Evolutionary conservation across 53 echinoderm and acorn worm genomes (phyloP), one percentile per base, ranked within the genome.

Genomic region (Patiria pectinifera): DNA sequence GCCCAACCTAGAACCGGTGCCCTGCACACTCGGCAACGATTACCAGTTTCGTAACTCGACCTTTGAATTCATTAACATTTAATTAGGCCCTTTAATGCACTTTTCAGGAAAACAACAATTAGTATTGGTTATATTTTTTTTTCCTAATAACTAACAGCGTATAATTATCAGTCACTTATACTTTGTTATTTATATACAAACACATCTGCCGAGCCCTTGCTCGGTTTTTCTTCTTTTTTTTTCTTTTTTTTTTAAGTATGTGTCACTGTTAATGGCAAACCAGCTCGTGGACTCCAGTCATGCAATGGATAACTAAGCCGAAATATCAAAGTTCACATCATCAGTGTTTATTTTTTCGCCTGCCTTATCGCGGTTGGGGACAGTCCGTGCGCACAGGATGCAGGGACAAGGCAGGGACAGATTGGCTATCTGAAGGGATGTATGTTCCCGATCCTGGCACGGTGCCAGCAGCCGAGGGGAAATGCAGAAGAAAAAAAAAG

Each of bases 251-350:
- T 35, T 35, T 0, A 35, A 35, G 19, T 11, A 79, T 18, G 25
- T 76, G 22, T 76, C 26, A 79, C 80, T 8, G 45, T 79, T 11
- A 79, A 79, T 47, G 45, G 45, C 80, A 45, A 79, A 79, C 80
- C 47, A 46, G 46, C 19, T 46, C 12, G 22, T 13, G 60, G 83
- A 59, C 83, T 83, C 83, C 24, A 14, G 25, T 16, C 60, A 3
- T 19, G 83, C 2, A 59, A 58, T 59, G 83, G 83, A 58, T 90
- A 80, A 69, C 69, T 69, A 14, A 26, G 69, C 81, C 80, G 80
- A 90, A 90, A 90, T 90, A 90, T 90, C 90, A 90, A 90, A 90
- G 90, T 90, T 90, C 90, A 90, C 45, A 66, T 90, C 81, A 8
- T 90, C 81, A 8, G 62, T 90, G 90, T 90, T 90, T 80, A 90